phyloP scores from a whole-genome alignment of 2,797 vertebrate genomes.

The Clarias pachynema region DNA sequence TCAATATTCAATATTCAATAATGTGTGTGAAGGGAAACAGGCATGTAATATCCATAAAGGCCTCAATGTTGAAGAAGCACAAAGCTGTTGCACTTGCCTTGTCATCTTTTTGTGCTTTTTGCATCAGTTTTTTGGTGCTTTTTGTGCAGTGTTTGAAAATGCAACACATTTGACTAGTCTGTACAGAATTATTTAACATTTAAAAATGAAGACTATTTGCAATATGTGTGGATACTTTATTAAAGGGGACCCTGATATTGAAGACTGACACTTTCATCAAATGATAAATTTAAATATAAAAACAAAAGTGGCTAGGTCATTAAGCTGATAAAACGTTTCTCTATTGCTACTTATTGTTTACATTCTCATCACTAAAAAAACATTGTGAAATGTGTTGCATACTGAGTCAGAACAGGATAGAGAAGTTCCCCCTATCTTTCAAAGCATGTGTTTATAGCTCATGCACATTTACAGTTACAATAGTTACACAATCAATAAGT shows the following conservation, averaged over 20 bases:
- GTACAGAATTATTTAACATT: too few relatives aligned
- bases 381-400: not conserved
- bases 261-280: not conserved
- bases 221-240: not conserved
- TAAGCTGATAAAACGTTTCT: not conserved
- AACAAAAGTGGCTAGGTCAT: not conserved
- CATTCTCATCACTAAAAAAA: not conserved
- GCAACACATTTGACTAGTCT: too few relatives aligned
- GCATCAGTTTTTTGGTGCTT: not conserved
- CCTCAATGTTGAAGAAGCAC: not conserved
- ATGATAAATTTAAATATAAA: not conserved
- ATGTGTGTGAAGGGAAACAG: too few relatives aligned
- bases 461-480: too few relatives aligned
- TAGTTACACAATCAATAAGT: not conserved
- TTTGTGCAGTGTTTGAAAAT: not conserved
- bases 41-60: too few relatives aligned
- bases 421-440: not conserved
- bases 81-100: not conserved
- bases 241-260: not conserved
- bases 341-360: not conserved
- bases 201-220: not conserved
- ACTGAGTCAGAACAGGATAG: not conserved
- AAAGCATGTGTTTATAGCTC: not conserved
- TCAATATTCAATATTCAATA: too few relatives aligned
- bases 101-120: not conserved